Conservation (phyloP, 2,797 vertebrate species). For the Chaetodon trifasciatus region DNA sequence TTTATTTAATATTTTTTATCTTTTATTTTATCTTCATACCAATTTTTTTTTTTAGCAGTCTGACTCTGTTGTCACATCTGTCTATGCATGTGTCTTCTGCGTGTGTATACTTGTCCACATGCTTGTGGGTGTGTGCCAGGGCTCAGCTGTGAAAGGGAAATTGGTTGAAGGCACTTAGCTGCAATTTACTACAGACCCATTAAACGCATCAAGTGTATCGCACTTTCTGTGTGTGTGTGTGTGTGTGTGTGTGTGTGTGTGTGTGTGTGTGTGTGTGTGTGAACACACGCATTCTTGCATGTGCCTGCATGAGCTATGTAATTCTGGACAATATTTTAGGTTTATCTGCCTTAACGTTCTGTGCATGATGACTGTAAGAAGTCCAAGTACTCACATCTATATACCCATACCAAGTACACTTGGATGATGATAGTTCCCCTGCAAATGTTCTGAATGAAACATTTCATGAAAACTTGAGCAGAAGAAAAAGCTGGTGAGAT, state of each 20-base stretch:
- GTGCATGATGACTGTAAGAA: conserved; percentile 4
- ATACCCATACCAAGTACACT: not conserved
- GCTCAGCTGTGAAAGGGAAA: conserved; percentile 76
- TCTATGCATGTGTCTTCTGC: not conserved
- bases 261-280: not conserved
- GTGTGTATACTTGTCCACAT: conserved; percentile 15
- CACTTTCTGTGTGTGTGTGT: conserved; percentile 11
- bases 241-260: not conserved
- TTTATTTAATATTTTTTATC: not conserved
- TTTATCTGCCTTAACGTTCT: conserved; percentile 53
- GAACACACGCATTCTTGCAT: no score
- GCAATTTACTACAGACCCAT: conserved; percentile 79
- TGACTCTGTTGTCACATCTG: conserved; percentile 25
- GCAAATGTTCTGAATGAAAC: not conserved
- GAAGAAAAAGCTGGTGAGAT: not conserved
- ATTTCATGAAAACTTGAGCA: not conserved
- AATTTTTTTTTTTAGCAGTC: not conserved
- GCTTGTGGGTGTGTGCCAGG: conserved; percentile 38
- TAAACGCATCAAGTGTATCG: conserved; percentile 72
- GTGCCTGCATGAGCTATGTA: conserved; percentile 1
- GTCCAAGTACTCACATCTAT: not conserved
- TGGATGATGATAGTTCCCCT: not conserved
- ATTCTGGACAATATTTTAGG: conserved; percentile 44
- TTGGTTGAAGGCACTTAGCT: conserved; percentile 80
- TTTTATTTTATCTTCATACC: not conserved